Evolutionary conservation across 2,888 invertebrate species (phyloP).

Genomic region (Lasius platythorax): DNA sequence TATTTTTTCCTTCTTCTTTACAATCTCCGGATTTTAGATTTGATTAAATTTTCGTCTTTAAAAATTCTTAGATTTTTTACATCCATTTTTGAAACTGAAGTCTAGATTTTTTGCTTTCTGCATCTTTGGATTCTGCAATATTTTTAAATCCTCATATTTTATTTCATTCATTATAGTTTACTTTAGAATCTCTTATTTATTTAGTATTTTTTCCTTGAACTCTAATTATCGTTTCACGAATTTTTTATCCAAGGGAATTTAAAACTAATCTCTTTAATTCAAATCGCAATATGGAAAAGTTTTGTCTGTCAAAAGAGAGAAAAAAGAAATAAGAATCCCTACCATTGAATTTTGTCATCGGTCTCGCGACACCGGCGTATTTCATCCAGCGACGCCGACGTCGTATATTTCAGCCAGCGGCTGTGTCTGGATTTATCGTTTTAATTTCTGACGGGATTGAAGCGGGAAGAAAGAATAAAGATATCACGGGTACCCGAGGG

Average conservation of each 20-base stretch:
- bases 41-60: neutral
- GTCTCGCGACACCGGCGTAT: slow-evolving; percentile 23
- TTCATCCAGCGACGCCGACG: slow-evolving; percentile 36
- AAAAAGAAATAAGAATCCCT: slow-evolving; percentile 2
- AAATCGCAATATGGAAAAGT: neutral
- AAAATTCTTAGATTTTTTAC: neutral
- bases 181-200: neutral
- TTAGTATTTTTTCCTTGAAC: neutral
- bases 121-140: neutral
- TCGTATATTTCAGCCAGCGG: slow-evolving; percentile 39
- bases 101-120: neutral
- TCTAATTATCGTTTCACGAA: neutral
- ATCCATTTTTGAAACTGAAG: too few species aligned
- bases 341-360: slow-evolving; percentile 21
- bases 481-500: slow-evolving; percentile 64
- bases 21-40: neutral
- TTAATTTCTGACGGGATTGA: slow-evolving; percentile 77
- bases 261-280: neutral
- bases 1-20: neutral
- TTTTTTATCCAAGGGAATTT: neutral
- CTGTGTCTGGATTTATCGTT: slow-evolving; percentile 74
- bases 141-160: neutral
- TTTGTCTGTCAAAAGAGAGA: neutral
- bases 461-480: slow-evolving; percentile 61
- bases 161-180: neutral